These are phyloP conservation scores for Heterodera filipjevi DNA, from an alignment of 2,888 invertebrate genomes.

Conservation along the genomic window DNA sequence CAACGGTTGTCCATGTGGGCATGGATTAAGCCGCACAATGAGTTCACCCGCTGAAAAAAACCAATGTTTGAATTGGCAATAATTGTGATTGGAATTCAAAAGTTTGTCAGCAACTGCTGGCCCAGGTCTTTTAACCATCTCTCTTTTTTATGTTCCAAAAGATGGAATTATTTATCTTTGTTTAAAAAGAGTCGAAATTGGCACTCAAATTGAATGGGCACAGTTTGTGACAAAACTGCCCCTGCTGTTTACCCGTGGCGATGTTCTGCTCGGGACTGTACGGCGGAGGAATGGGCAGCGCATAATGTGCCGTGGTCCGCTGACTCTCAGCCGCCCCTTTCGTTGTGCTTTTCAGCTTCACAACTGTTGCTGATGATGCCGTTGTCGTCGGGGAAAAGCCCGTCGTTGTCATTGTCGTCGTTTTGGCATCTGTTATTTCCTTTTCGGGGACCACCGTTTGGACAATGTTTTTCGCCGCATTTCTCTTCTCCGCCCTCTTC, in stretches of 20 bases:
- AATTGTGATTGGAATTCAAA: too few species aligned
- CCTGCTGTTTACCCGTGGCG: background rate
- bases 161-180: too few species aligned
- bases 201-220: too few species aligned
- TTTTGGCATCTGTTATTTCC: background rate
- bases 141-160: too few species aligned
- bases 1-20: slow-evolving; percentile 56
- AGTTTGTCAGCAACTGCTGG: too few species aligned
- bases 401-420: background rate
- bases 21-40: slow-evolving; percentile 57
- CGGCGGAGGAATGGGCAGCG: slow-evolving; percentile 6
- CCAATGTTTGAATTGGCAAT: too few species aligned
- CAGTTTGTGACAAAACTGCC: background rate
- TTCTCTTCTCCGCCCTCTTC: too few species aligned
- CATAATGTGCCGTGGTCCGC: background rate
- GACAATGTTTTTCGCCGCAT: background rate
- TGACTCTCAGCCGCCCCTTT: background rate
- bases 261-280: slow-evolving; percentile 8
- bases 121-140: too few species aligned
- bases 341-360: background rate
- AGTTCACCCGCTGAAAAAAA: background rate
- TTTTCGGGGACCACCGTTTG: background rate
- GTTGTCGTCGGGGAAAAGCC: too few species aligned
- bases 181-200: too few species aligned
- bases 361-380: background rate